A percentile compares a stretch with the other conserved stretches of the same genome.
phyloP scores from a whole-genome alignment of 2,888 invertebrate species.

The Gastrophysa polygoni region DNA sequence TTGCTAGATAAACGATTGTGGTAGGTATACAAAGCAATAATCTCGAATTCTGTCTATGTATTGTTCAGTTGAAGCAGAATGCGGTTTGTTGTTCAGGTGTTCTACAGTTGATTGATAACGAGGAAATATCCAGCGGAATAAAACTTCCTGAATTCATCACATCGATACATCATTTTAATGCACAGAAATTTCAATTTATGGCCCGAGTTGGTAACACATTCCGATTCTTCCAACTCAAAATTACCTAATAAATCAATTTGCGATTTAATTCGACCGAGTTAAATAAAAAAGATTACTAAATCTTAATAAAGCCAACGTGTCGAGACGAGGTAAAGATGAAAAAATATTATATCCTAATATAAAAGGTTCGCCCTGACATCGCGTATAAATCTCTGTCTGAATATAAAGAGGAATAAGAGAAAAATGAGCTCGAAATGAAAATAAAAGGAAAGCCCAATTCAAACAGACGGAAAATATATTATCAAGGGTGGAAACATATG shows the following conservation, averaged over 20 bases:
- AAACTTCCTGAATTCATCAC: not conserved
- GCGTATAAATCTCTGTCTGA: slow-evolving; percentile 59
- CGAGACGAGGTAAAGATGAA: slow-evolving; percentile 46
- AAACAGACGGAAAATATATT: slow-evolving; percentile 57
- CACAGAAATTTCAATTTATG: slow-evolving; percentile 9
- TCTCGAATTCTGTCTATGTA: too few relatives aligned
- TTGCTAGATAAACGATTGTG: too few relatives aligned
- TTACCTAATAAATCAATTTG: slow-evolving; percentile 44
- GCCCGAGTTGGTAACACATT: slow-evolving; percentile 8
- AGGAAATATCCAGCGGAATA: not conserved
- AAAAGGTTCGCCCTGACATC: slow-evolving; percentile 52
- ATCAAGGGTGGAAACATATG: slow-evolving; percentile 50
- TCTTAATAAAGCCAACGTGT: slow-evolving; percentile 48
- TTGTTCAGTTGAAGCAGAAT: too few relatives aligned
- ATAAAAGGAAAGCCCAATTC: slow-evolving; percentile 57
- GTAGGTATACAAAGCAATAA: too few relatives aligned
- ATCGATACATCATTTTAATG: slow-evolving; percentile 10
- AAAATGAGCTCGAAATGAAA: slow-evolving; percentile 59
- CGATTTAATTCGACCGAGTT: slow-evolving; percentile 41
- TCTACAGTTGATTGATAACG: too few relatives aligned
- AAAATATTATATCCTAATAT: slow-evolving; percentile 59
- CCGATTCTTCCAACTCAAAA: slow-evolving; percentile 14
- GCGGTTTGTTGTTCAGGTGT: too few relatives aligned
- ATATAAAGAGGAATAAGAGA: slow-evolving; percentile 58
- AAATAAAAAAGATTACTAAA: slow-evolving; percentile 50